Base-by-base conservation (phyloP, 2,113 vertebrate genomes). In the Bubo scandiacus region DNA sequence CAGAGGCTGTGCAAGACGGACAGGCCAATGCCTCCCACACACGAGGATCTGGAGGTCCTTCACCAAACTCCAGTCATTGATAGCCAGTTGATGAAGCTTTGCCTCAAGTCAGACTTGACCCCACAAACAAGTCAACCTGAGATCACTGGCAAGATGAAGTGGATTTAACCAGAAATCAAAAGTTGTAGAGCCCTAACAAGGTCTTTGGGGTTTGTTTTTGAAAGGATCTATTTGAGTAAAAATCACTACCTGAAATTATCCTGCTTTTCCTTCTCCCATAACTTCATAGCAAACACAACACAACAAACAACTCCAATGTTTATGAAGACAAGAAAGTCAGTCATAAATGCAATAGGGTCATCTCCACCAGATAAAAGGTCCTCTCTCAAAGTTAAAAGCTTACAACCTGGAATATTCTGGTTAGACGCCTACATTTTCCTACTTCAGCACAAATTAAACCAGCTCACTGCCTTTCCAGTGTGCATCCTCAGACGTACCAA, bases 281-380 rank as follows among this genome's bases (percentile, higher is more conserved):
- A 59, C 21, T 32, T 55, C 52, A 55, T 5, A 55, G n/a, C 30
- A 74, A 55, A 62, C 36, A 38, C 30, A 63, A 58, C 20, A 30
- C 34, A 26, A 59, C 5, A 68, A 81, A 67, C 20, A 57, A 43
- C 42, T 66, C 29, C 65, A 38, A 1, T 2, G 4, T 45, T 78
- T 19, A 19, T 32, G 38, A 40, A 40, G 23, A 32, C 16, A 61
- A 36, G 21, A 63, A 19, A 25, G 3, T 32, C 23, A 29, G 7
- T 15, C 23, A 8, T 30, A 29, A 57, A 2, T 2, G 1, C 10
- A n/a, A 13, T 3, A 20, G 5, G 5, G 26, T 12, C 1, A 3
- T 10, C 51, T 30, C 6, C 6, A 19, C 22, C 5, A 29, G 34
- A 49, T 13, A 5, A 82, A 54, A 54, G 2, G 20, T 40, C 27